Percentiles rank a stretch among this genome's conserved stretches.
Conservation (phyloP, 2,797 vertebrate genomes). For the Hypotaenidia okinawae region DNA sequence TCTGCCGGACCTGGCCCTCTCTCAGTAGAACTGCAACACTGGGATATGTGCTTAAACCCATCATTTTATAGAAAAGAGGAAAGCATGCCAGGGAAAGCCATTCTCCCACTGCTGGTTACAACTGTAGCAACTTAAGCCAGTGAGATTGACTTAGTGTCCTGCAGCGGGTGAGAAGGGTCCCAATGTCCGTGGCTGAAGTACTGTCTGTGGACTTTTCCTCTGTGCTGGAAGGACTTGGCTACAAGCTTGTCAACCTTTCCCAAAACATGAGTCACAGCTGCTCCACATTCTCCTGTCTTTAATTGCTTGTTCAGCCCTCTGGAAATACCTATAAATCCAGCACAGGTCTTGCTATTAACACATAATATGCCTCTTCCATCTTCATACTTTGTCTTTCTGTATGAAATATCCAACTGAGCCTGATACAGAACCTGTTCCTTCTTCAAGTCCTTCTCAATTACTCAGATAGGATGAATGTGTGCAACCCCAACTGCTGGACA, state of each 20-base stretch:
- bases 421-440: background rate
- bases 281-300: background rate
- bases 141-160: background rate
- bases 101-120: background rate
- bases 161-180: background rate
- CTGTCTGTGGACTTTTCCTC: background rate
- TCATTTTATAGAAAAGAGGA: background rate
- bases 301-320: conserved; percentile 13
- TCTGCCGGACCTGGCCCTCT: no score
- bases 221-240: background rate
- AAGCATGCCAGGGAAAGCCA: background rate
- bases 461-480: background rate
- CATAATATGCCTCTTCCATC: background rate
- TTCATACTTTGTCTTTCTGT: background rate
- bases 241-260: background rate
- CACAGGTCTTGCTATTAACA: background rate
- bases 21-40: no score
- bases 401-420: background rate
- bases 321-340: background rate
- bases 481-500: background rate
- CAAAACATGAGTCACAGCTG: background rate
- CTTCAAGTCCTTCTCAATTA: background rate
- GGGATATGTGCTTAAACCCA: background rate
- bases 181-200: background rate
- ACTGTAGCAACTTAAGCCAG: background rate